Evolutionary conservation across 2,113 vertebrate genomes (phyloP), one percentile per base, ranked within the genome.

Genomic region (Lynx canadensis): DNA sequence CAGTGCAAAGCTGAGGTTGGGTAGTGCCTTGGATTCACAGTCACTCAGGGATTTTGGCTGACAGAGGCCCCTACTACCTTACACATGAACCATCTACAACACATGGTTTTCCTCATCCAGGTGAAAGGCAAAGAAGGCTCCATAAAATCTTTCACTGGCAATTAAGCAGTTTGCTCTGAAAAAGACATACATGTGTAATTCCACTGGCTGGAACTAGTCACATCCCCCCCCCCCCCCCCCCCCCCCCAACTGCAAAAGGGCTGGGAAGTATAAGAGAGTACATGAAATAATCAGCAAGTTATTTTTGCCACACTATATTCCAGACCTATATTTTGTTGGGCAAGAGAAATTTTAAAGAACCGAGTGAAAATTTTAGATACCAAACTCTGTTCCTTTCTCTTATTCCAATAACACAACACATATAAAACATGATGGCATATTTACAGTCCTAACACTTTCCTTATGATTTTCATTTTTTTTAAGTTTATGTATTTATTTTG

Each of bases 261-360:
- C 36, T 87, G 7, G 18, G 0, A 87, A 52, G 21, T 57, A 14
- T 65, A 57, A 52, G 15, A 83, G 25, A 66, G 15, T 9, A 36
- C 4, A 41, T 83, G 50, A 45, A 86, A 78, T 82, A 71, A 88
- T 25, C 1, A 31, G 31, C 74, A 74, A 82, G 7, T 1, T 57
- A 1, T 11, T 38, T 89, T 91, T 96, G 78, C 52, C n/a, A 27
- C 27, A 66, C 0, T 73, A 6, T 71, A 74, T 80, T 69, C 10
- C 29, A 83, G 21, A 78, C 27, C 31, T 66, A 9, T 41, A 45
- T 83, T 83, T 50, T 90, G 7, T 65, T 81, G 18, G 50, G 63
- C 18, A 95, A 90, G 71, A 92, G 8, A 74, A 86, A 60, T 85
- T 93, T 89, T 85, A 85, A 48, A 79, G n/a, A 86, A 96, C 21